phyloP scores from a whole-genome alignment of 2,113 vertebrate species.

The Lathamus discolor region DNA sequence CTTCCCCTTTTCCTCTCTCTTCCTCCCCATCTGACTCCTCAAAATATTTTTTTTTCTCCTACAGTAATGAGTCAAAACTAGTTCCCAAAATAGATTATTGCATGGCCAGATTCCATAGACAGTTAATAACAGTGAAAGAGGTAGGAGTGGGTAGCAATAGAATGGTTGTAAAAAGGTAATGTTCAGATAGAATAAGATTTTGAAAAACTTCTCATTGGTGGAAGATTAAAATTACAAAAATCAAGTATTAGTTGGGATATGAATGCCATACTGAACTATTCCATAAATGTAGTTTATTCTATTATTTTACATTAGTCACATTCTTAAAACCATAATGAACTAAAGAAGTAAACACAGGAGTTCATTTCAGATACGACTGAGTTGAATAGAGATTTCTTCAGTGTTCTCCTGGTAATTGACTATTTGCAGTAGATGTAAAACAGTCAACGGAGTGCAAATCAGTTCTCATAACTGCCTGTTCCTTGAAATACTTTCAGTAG shows the following conservation, averaged over 20 bases:
- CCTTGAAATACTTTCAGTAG: neutral
- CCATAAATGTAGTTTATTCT: neutral
- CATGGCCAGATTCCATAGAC: neutral
- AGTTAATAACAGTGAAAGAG: neutral
- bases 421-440: neutral
- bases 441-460: neutral
- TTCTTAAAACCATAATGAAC: neutral
- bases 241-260: neutral
- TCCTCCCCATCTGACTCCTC: neutral
- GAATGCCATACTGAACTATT: neutral
- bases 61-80: neutral
- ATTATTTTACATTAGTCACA: neutral
- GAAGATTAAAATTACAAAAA: neutral
- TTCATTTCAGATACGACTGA: neutral
- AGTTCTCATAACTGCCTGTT: neutral
- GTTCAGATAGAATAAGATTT: neutral
- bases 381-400: neutral
- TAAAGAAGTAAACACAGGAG: neutral
- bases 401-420: neutral
- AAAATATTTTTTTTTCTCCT: neutral
- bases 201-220: neutral
- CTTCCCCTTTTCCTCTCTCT: fast-evolving
- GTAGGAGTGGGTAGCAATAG: neutral
- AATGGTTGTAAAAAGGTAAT: neutral
- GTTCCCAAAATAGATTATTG: neutral